Conservation (phyloP, 1,140 invertebrate species). For the Rhyzopertha dominica region DNA sequence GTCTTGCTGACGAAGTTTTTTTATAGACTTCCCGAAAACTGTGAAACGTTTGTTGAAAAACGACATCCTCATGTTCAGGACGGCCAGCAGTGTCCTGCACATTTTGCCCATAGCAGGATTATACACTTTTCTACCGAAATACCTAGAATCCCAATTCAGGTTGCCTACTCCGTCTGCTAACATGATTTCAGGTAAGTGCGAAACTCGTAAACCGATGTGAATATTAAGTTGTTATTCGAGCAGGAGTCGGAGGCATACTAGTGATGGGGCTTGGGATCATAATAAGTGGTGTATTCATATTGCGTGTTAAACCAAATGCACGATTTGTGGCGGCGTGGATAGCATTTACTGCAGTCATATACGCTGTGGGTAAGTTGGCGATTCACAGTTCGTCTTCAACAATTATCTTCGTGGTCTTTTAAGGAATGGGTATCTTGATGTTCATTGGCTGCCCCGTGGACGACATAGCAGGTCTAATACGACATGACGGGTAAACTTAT, state of each 20-base stretch:
- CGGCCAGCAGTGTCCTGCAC: constrained; percentile 82
- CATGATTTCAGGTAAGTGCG: constrained; percentile 74
- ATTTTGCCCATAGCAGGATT: constrained; percentile 85
- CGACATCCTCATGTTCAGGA: constrained; percentile 85
- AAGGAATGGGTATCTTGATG: constrained; percentile 82
- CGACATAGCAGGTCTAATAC: constrained; percentile 65
- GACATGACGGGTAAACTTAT: constrained; percentile 43
- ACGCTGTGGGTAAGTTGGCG: constrained; percentile 61
- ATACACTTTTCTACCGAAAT: constrained; percentile 91
- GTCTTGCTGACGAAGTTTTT: constrained; percentile 11
- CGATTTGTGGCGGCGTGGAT: constrained; percentile 86
- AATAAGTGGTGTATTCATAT: constrained; percentile 78
- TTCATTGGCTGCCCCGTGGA: constrained; percentile 84
- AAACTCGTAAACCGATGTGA: constrained; percentile 3
- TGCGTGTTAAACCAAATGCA: constrained; percentile 77
- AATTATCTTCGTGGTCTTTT: constrained; percentile 29
- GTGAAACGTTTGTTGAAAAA: constrained; percentile 81
- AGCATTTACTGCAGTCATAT: constrained; percentile 79
- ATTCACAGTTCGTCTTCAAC: not conserved
- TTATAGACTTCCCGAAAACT: constrained; percentile 79
- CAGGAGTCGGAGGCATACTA: constrained; percentile 83
- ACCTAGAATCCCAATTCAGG: constrained; percentile 86
- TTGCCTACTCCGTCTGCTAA: constrained; percentile 83
- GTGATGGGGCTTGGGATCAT: constrained; percentile 88
- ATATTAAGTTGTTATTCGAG: constrained; percentile 31